Evolutionary conservation across 2,113 vertebrate species (phyloP).

Genomic region (Phyllostomus hastatus): DNA sequence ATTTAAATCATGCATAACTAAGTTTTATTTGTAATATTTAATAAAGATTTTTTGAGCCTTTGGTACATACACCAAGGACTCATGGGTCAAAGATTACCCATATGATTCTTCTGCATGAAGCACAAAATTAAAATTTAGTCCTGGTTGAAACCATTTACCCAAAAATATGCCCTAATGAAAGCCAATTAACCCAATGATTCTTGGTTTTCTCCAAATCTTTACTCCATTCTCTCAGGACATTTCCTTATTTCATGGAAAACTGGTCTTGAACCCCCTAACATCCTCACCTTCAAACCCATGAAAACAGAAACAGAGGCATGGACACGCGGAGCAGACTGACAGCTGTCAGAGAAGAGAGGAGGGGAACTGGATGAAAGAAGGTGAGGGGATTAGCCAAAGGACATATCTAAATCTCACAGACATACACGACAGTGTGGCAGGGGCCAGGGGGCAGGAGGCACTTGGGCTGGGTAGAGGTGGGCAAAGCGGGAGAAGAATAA

Average conservation of each 20-base stretch:
- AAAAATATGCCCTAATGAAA: neutral
- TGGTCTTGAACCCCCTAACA: neutral
- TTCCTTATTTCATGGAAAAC: neutral
- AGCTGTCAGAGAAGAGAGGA: too few relatives aligned
- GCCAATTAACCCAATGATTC: neutral
- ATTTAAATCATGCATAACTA: neutral
- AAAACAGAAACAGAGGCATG: neutral
- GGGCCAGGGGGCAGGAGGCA: too few relatives aligned
- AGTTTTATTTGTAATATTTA: conserved; percentile 7
- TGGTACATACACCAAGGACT: neutral
- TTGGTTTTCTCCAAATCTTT: neutral
- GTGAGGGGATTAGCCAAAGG: too few relatives aligned
- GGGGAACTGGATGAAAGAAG: too few relatives aligned
- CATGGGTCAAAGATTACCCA: neutral
- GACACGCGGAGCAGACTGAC: too few relatives aligned
- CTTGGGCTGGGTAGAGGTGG: too few relatives aligned
- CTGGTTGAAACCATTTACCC: neutral
- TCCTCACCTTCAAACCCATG: neutral
- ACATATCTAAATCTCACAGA: too few relatives aligned
- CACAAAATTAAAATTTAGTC: conserved; percentile 8
- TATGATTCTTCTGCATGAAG: neutral
- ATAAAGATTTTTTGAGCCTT: neutral
- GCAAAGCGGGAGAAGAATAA: too few relatives aligned
- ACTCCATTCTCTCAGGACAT: neutral
- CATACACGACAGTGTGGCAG: too few relatives aligned